Conservation (phyloP, 2,888 invertebrate species). For the Ceramica pisi region DNA sequence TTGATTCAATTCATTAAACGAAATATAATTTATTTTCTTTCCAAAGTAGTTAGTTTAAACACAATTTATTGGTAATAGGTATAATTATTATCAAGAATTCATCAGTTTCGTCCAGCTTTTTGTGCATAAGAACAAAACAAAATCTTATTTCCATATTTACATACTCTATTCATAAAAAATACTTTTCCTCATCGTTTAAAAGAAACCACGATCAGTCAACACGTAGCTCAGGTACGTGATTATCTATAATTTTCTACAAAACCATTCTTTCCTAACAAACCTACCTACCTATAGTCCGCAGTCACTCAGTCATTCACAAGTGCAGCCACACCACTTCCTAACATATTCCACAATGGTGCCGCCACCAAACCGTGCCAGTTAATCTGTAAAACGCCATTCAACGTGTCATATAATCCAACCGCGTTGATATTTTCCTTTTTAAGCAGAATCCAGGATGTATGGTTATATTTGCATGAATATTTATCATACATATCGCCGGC, state of each 20-base stretch:
- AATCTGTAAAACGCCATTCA: constrained; percentile 60
- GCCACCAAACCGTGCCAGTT: constrained; percentile 53
- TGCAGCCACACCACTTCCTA: constrained; percentile 45
- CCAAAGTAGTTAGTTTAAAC: no score
- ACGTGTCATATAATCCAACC: constrained; percentile 79
- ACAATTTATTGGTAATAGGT: no score
- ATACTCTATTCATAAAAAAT: not conserved
- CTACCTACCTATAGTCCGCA: not conserved
- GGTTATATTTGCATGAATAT: constrained; percentile 88
- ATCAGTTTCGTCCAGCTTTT: not conserved
- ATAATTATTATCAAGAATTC: constrained; percentile 77
- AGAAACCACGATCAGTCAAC: not conserved
- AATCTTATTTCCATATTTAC: not conserved
- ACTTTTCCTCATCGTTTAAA: not conserved
- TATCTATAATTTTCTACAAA: constrained; percentile 13
- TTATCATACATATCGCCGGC: constrained; percentile 84
- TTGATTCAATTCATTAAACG: no score
- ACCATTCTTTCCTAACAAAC: constrained; percentile 18
- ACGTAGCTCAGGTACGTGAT: not conserved
- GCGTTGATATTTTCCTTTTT: constrained; percentile 89
- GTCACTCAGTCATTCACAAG: constrained; percentile 44
- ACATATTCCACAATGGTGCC: constrained; percentile 56
- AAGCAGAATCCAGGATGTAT: constrained; percentile 89
- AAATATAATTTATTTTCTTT: no score
- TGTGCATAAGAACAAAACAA: not conserved